Evolutionary conservation across 2,797 vertebrate species (phyloP).

Genomic region (Mormyrops attenuatus): DNA sequence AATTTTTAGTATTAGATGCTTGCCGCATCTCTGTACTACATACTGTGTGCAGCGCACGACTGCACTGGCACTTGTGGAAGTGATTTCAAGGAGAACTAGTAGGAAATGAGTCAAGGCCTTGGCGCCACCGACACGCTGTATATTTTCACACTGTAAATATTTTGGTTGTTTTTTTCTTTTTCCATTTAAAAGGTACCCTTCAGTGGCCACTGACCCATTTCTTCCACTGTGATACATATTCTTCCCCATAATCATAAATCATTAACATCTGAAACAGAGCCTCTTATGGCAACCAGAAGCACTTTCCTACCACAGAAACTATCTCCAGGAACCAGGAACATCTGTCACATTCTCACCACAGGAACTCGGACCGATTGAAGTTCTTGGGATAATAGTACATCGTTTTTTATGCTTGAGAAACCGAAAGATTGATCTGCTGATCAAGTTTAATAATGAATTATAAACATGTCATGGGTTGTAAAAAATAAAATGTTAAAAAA

Average conservation of each 20-base stretch:
- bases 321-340: neutral
- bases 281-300: neutral
- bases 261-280: neutral
- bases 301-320: neutral
- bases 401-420: neutral
- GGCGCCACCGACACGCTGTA: neutral
- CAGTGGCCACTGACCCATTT: neutral
- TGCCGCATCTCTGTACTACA: neutral
- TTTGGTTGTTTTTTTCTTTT: neutral
- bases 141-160: neutral
- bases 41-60: neutral
- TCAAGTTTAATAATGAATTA: neutral
- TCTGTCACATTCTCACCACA: neutral
- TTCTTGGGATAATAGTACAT: neutral
- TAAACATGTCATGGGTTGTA: neutral
- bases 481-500: neutral
- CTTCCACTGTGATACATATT: neutral
- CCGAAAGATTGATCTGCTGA: neutral
- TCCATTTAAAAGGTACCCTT: neutral
- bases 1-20: neutral
- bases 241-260: neutral
- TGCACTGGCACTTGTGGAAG: neutral
- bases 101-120: neutral
- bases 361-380: neutral
- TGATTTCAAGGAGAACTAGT: neutral